These are phyloP conservation scores for Phalloptychus januarius DNA, from an alignment of 2,797 vertebrate genomes.

Conservation along the genomic window DNA sequence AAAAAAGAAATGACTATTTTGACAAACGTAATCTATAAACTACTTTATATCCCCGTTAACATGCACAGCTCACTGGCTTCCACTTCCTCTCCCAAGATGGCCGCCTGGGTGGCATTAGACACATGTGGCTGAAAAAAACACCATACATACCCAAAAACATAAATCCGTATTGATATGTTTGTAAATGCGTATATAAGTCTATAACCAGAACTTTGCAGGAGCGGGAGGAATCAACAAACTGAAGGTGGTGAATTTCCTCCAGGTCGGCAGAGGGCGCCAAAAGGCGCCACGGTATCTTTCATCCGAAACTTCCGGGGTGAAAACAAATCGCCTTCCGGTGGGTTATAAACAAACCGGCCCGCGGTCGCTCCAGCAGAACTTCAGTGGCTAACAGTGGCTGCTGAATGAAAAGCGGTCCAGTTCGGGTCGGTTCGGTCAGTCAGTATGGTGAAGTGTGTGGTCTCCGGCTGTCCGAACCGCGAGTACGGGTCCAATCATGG, in stretches of 20 bases:
- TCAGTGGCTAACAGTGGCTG: rapidly evolving
- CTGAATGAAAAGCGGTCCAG: background rate
- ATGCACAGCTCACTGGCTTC: background rate
- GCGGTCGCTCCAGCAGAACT: background rate
- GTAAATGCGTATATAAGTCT: no score
- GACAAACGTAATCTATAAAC: background rate
- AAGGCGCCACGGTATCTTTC: background rate
- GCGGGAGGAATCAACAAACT: background rate
- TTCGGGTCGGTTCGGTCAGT: background rate
- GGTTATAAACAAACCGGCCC: conserved; percentile 38
- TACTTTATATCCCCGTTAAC: background rate
- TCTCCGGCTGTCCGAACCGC: conserved; percentile 76
- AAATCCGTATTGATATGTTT: no score
- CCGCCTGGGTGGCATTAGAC: background rate
- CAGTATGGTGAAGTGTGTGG: conserved; percentile 79
- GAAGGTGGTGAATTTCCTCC: background rate
- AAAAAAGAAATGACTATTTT: background rate
- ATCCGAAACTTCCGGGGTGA: conserved; percentile 48
- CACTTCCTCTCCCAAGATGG: background rate
- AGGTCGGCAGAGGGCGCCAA: background rate
- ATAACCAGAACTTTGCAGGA: no score
- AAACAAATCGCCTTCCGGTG: conserved; percentile 22
- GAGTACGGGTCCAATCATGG: conserved; percentile 19
- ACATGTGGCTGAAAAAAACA: background rate
- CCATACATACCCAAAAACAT: background rate